A percentile compares a stretch with the other conserved stretches of the same genome.
Evolutionary conservation across 2,888 invertebrate species (phyloP).

Genomic region (Shargacucullia verbasci): DNA sequence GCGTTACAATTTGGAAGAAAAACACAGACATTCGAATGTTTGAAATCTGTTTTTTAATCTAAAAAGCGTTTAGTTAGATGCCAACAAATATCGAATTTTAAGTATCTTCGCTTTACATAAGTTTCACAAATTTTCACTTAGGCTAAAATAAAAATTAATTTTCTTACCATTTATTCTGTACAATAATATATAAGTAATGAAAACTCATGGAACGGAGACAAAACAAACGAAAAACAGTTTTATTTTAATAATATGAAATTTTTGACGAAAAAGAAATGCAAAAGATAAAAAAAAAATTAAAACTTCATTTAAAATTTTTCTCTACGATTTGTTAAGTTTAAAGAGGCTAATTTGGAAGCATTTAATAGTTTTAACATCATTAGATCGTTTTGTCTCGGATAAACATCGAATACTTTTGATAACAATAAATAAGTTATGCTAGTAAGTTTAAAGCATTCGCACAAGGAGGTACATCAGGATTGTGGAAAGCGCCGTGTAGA

Average conservation of each 20-base stretch:
- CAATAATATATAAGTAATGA: slow-evolving; percentile 58
- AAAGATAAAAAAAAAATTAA: not conserved
- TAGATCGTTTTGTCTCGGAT: slow-evolving; percentile 58
- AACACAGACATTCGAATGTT: slow-evolving; percentile 16
- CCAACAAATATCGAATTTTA: slow-evolving; percentile 54
- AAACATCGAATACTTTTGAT: slow-evolving; percentile 66
- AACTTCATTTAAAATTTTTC: no score
- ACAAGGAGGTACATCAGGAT: slow-evolving; percentile 80
- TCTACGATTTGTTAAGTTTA: slow-evolving; percentile 1
- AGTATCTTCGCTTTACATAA: slow-evolving; percentile 65
- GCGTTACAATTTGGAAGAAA: slow-evolving; percentile 34
- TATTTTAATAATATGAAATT: not conserved
- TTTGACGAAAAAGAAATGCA: slow-evolving; percentile 4
- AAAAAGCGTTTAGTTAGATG: slow-evolving; percentile 20
- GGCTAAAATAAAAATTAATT: slow-evolving; percentile 60
- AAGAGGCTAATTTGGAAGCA: slow-evolving; percentile 36
- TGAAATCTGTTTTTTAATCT: slow-evolving; percentile 29
- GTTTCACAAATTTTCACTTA: slow-evolving; percentile 47
- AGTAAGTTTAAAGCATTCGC: slow-evolving; percentile 78
- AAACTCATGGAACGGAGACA: slow-evolving; percentile 62
- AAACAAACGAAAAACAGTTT: slow-evolving; percentile 44
- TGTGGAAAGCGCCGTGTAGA: slow-evolving; percentile 65
- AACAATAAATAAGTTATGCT: slow-evolving; percentile 81
- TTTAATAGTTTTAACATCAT: slow-evolving; percentile 27
- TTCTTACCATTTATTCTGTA: slow-evolving; percentile 66